Evolutionary conservation across 2,113 vertebrate species (phyloP).

Genomic region (Opisthocomus hoazin): DNA sequence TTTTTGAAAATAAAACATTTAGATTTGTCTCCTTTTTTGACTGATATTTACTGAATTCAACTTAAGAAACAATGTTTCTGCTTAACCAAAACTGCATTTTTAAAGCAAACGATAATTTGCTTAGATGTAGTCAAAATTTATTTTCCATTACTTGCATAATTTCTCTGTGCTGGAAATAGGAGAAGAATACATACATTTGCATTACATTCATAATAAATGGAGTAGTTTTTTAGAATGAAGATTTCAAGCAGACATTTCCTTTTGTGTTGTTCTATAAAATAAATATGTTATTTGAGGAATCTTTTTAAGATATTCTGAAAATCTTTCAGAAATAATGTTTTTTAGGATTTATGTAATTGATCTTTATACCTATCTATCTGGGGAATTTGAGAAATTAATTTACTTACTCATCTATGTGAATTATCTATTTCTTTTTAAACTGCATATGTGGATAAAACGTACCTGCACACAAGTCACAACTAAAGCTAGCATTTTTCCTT

Average conservation of each 20-base stretch:
- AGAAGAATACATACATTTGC: background rate
- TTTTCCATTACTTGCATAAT: background rate
- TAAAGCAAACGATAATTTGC: background rate
- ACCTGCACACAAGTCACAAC: rapidly evolving
- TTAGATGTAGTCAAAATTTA: background rate
- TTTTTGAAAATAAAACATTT: too few species aligned
- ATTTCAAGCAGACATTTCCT: background rate
- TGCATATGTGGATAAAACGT: background rate
- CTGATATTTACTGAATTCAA: background rate
- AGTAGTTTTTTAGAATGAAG: background rate
- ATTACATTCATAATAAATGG: background rate
- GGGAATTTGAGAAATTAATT: background rate
- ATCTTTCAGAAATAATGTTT: background rate
- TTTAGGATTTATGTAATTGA: background rate
- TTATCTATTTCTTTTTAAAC: background rate
- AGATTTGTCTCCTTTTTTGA: too few species aligned
- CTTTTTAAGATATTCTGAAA: background rate
- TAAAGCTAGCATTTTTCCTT: background rate
- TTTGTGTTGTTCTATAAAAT: background rate
- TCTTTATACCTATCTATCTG: background rate
- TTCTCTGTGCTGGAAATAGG: background rate
- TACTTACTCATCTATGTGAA: background rate
- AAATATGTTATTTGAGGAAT: background rate
- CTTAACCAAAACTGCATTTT: background rate
- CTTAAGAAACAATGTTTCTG: background rate